Evolutionary conservation across 1,140 invertebrate species (phyloP), one percentile per base, ranked within the genome.

Genomic region (Tetraneura akinire): DNA sequence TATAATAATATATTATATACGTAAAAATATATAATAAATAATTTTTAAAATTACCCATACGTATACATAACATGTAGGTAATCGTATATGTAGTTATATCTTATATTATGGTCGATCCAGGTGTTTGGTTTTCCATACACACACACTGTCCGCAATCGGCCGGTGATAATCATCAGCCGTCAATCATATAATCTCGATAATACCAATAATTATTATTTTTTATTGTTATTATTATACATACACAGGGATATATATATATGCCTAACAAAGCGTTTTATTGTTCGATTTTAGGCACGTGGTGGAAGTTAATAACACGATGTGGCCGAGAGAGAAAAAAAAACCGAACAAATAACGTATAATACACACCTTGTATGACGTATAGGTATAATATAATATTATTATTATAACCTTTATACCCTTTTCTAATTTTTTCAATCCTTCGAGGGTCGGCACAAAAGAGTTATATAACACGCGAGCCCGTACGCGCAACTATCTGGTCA

Each of bases 181-280:
- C 74, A 78, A 78, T 78, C 74, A 78, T 23, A 60, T 23, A 60
- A 78, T 62, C 42, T 51, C 74, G 74, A 78, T 78, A 78, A 78
- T 78, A 62, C 74, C 74, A 26, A 78, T 78, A 78, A 78, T 78
- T 78, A 78, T 78, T 62, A 78, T 78, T 78, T 45, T 66, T 76
- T 60, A 23, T 76, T 60, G n/a, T 76, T 42, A 45, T 23, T 66
- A 53, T 53, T n/a, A 53, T 53, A 37, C 32, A 4, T 8, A 4
- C 3, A 4, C 3, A 3, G 32, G 32, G 18, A 18, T 11, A 49
- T 16, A 3, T 37, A 5, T 70, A 47, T n/a, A 60, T 45, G 37
- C 32, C 21, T 76, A 60, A 78, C 74, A 78, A 78, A 78, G 74
- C 74, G 74, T 62, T 78, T 78, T 78, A 78, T 78, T 78, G 74